These are phyloP conservation scores for Nettapus auritus DNA, from an alignment of 2,113 vertebrate genomes.

Conservation along the genomic window DNA sequence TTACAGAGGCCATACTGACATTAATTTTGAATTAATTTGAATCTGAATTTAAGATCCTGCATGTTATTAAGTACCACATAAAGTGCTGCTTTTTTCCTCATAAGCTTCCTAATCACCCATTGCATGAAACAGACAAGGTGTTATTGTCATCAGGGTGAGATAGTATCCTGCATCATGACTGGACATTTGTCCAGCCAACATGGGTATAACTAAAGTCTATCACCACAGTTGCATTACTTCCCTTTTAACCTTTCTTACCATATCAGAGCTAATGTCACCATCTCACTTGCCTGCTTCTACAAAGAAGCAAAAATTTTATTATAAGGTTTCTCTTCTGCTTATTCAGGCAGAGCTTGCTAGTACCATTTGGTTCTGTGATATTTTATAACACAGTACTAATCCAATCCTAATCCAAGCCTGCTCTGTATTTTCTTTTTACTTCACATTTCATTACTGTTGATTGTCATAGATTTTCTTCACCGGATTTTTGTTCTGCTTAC, in stretches of 20 bases:
- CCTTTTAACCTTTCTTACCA: neutral
- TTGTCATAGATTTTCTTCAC: neutral
- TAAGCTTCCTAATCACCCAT: neutral
- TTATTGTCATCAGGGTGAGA: neutral
- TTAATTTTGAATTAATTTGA: neutral
- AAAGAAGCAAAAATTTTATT: neutral
- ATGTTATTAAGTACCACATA: neutral
- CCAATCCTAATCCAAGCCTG: neutral
- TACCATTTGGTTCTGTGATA: neutral
- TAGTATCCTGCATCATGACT: neutral
- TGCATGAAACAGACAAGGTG: neutral
- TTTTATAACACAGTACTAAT: neutral
- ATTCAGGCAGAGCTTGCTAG: neutral
- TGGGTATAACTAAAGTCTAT: neutral
- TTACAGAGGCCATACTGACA: neutral
- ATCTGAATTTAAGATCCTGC: neutral
- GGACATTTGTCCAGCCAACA: neutral
- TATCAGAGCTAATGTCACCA: neutral
- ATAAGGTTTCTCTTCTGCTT: neutral
- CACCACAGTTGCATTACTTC: neutral
- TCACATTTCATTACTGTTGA: neutral
- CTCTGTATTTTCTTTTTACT: neutral
- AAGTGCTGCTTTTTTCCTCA: neutral
- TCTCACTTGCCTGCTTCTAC: neutral
- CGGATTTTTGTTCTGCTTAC: neutral